These are phyloP conservation scores for Drosophila eugracilis DNA, from an alignment of 1,140 invertebrate genomes.

Conservation along the genomic window DNA sequence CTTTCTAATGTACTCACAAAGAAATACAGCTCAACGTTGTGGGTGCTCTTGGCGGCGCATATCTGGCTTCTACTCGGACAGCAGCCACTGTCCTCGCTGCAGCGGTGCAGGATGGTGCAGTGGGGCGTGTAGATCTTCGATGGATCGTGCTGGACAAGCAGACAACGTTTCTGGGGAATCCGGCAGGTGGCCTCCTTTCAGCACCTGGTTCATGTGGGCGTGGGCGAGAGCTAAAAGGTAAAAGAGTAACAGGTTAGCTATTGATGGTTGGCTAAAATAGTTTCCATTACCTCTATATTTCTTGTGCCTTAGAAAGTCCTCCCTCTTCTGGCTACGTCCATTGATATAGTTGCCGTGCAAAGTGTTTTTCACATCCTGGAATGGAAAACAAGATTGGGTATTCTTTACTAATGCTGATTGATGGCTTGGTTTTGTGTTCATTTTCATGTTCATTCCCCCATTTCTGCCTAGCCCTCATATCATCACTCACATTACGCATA, in stretches of 20 bases:
- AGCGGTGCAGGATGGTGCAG: conserved; percentile 90
- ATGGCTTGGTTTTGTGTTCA: conserved; percentile 15
- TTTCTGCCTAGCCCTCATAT: conserved; percentile 3
- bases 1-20: conserved; percentile 87
- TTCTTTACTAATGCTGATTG: conserved; percentile 51
- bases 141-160: conserved; percentile 87
- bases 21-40: conserved; percentile 89
- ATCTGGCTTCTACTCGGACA: conserved; percentile 87
- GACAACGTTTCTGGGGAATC: conserved; percentile 87
- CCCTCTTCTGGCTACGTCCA: conserved; percentile 61
- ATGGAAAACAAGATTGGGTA: conserved; percentile 21
- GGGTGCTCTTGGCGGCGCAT: conserved; percentile 88
- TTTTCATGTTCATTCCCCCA: conserved; percentile 13
- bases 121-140: conserved; percentile 90
- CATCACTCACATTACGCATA: conserved; percentile 59
- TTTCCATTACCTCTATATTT: conserved; percentile 29
- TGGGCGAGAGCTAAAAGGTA: conserved; percentile 85
- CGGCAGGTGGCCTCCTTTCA: conserved; percentile 87
- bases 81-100: conserved; percentile 92
- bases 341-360: conserved; percentile 63
- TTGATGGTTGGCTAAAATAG: too few relatives aligned
- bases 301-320: conserved; percentile 53
- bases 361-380: conserved; percentile 66
- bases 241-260: neutral
- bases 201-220: conserved; percentile 87